phyloP scores from a whole-genome alignment of 2,888 invertebrate species.

The Ectemnius lituratus region DNA sequence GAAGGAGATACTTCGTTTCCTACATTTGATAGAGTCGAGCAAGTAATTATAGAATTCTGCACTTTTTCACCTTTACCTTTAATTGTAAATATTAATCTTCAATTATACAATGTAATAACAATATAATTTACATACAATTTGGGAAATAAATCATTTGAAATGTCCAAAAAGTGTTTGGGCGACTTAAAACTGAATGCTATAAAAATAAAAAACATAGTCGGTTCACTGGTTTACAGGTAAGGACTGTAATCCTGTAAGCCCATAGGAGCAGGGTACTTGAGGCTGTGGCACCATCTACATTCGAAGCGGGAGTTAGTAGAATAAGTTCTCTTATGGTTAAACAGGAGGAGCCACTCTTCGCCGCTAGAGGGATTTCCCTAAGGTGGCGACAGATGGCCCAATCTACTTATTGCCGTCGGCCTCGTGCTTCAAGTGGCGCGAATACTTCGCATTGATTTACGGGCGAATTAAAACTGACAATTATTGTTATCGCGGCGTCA shows the following conservation, averaged over 20 bases:
- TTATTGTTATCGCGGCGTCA: constrained; percentile 77
- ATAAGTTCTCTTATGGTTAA: constrained; percentile 55
- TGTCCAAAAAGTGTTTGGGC: too few species aligned
- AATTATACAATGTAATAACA: too few species aligned
- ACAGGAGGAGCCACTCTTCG: constrained; percentile 38
- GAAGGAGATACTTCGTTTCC: not conserved
- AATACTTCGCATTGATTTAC: constrained; percentile 73
- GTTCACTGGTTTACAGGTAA: too few species aligned
- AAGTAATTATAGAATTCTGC: not conserved
- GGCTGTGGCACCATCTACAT: constrained; percentile 65
- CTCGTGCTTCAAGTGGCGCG: constrained; percentile 56
- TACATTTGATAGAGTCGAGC: not conserved
- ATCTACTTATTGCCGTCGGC: constrained; percentile 39
- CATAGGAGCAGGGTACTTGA: constrained; percentile 34
- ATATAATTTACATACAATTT: too few species aligned
- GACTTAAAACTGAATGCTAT: too few species aligned
- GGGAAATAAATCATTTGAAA: too few species aligned
- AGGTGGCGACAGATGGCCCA: constrained; percentile 71
- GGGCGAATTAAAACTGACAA: constrained; percentile 77
- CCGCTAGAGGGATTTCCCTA: constrained; percentile 56
- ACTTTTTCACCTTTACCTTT: too few species aligned
- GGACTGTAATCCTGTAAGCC: not conserved
- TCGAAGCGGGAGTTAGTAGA: constrained; percentile 36
- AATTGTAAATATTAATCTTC: too few species aligned
- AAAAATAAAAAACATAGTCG: too few species aligned